Conservation (phyloP, 1,140 invertebrate genomes). For the Drosophila quadrilineata region DNA sequence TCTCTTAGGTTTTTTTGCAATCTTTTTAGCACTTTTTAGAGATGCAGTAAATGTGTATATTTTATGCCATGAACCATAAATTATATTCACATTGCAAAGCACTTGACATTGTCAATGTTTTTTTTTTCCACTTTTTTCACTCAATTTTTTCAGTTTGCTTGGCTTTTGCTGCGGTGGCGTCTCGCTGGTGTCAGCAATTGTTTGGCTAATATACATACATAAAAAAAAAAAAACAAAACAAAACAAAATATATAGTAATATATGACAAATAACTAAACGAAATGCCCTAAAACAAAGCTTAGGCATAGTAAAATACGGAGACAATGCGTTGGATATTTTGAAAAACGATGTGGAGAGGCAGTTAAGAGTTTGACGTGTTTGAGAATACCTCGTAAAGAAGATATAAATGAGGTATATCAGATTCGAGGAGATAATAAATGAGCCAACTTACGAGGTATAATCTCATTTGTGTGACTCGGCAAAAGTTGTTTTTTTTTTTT, state of each 20-base stretch:
- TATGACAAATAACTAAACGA: conserved; percentile 7
- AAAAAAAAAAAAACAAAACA: conserved; percentile 30
- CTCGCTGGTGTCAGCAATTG: conserved; percentile 47
- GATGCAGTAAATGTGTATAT: conserved; percentile 13
- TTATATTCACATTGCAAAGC: conserved; percentile 9
- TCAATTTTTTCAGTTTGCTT: background rate
- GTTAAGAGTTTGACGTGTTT: no score
- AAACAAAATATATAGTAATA: conserved; percentile 1
- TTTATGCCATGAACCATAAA: conserved; percentile 16
- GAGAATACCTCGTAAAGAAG: no score
- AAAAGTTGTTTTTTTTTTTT: conserved; percentile 12
- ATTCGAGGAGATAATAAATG: no score
- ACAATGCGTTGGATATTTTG: conserved; percentile 21
- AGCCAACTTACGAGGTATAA: no score
- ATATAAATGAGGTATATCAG: no score
- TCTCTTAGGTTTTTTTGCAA: background rate
- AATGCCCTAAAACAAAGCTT: conserved; percentile 26
- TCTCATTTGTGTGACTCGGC: no score
- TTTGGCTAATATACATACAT: conserved; percentile 44
- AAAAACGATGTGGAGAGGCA: conserved; percentile 30
- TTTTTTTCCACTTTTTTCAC: conserved; percentile 1
- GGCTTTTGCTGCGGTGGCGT: conserved; percentile 25
- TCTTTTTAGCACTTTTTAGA: conserved; percentile 11
- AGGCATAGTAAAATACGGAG: no score
- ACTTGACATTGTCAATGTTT: conserved; percentile 53